Percentiles rank a stretch among this genome's conserved stretches.
Evolutionary conservation across 1,140 invertebrate species (phyloP).

Genomic region (Orius insidiosus): DNA sequence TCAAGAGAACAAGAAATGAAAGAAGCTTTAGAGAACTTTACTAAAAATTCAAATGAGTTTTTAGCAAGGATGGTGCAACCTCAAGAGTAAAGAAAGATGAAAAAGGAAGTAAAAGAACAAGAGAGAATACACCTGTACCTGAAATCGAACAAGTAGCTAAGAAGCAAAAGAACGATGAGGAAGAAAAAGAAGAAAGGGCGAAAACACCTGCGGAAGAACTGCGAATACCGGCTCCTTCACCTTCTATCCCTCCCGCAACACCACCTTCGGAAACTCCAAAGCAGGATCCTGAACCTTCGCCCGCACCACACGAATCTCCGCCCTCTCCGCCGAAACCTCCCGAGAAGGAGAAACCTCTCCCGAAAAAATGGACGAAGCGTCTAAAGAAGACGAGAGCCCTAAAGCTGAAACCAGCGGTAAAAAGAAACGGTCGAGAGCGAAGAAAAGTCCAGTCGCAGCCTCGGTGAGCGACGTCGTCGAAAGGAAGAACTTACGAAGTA

Average conservation of each 20-base stretch:
- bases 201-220: background rate
- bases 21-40: slow-evolving; percentile 50
- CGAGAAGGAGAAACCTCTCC: background rate
- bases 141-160: background rate
- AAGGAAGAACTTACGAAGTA: slow-evolving; percentile 44
- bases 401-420: slow-evolving; percentile 28
- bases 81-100: slow-evolving; percentile 5
- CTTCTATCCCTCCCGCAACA: background rate
- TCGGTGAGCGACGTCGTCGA: slow-evolving; percentile 29
- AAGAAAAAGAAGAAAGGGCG: slow-evolving; percentile 11
- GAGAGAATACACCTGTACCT: slow-evolving; percentile 3
- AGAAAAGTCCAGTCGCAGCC: slow-evolving; percentile 25
- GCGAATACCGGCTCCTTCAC: background rate
- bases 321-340: background rate
- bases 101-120: slow-evolving; percentile 5
- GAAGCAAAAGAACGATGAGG: slow-evolving; percentile 5
- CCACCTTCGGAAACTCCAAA: background rate
- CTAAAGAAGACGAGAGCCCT: slow-evolving; percentile 16
- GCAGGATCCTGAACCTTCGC: background rate
- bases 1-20: slow-evolving; percentile 34
- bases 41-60: slow-evolving; percentile 22
- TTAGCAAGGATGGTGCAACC: slow-evolving; percentile 19
- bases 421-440: slow-evolving; percentile 29
- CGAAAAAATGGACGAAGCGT: slow-evolving; percentile 1
- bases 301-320: slow-evolving; percentile 2